Conservation (phyloP, 2,888 invertebrate genomes). For the Oxycera nigricornis region DNA sequence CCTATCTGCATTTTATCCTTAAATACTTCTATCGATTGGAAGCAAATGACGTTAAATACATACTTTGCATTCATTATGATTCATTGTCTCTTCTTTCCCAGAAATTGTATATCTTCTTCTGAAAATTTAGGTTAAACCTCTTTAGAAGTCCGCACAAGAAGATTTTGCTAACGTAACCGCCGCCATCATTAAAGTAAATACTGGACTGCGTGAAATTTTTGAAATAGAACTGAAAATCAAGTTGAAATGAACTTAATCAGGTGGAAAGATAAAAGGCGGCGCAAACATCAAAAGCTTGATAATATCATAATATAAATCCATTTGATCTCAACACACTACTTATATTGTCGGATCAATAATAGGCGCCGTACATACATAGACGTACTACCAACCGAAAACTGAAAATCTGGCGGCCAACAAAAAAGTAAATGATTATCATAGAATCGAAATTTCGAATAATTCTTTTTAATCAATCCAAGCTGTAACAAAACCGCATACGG, state of each 20-base stretch:
- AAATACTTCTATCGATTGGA: too few relatives aligned
- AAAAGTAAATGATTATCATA: slow-evolving; percentile 32
- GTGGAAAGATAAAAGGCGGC: slow-evolving; percentile 29
- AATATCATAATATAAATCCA: slow-evolving; percentile 33
- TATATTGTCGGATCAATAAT: slow-evolving; percentile 29
- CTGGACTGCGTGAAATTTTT: not conserved
- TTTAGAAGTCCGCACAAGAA: not conserved
- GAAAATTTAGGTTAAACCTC: not conserved
- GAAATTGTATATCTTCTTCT: not conserved
- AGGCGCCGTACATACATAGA: slow-evolving; percentile 29
- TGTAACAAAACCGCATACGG: slow-evolving; percentile 15
- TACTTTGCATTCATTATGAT: too few relatives aligned
- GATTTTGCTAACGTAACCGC: slow-evolving; percentile 23
- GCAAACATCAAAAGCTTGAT: slow-evolving; percentile 26
- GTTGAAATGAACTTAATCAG: slow-evolving; percentile 16
- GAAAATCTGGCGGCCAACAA: not conserved
- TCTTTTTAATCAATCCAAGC: slow-evolving; percentile 26
- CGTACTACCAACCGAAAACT: not conserved
- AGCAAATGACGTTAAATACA: too few relatives aligned
- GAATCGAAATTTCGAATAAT: slow-evolving; percentile 33
- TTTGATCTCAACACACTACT: slow-evolving; percentile 36
- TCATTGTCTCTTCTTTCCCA: too few relatives aligned
- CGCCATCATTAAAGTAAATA: slow-evolving; percentile 8
- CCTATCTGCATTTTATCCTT: too few relatives aligned
- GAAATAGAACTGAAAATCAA: not conserved